Conservation (phyloP, 2,113 vertebrate species). For the Malurus alboscapulatus region DNA sequence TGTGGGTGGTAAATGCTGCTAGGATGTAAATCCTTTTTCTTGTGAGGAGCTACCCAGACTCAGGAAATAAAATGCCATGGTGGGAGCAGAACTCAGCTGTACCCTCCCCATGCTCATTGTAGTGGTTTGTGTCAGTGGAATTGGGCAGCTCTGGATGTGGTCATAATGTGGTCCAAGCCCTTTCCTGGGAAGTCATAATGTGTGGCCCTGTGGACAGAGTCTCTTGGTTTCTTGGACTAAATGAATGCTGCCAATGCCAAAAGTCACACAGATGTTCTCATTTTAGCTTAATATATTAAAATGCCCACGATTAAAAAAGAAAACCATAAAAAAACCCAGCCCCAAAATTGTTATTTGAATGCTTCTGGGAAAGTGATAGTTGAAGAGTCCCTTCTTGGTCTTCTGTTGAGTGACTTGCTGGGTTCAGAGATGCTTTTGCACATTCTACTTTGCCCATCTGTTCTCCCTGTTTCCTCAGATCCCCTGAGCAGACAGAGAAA, state of each 20-base stretch:
- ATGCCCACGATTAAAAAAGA: background rate
- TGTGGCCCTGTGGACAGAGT: background rate
- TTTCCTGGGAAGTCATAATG: background rate
- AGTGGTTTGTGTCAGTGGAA: background rate
- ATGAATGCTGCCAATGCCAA: background rate
- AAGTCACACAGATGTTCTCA: background rate
- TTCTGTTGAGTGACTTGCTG: background rate
- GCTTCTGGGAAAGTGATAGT: background rate
- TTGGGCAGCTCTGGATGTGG: background rate
- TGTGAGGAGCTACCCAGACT: background rate
- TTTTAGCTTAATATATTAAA: background rate
- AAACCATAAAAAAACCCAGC: background rate
- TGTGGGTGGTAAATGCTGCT: constrained; percentile 58
- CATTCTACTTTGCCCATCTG: background rate
- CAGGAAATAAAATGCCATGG: background rate
- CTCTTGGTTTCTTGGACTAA: background rate
- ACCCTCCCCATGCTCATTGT: background rate
- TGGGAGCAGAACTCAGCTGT: background rate
- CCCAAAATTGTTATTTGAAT: background rate
- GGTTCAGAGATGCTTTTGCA: background rate
- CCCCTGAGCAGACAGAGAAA: background rate
- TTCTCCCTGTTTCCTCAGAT: background rate
- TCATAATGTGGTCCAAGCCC: background rate
- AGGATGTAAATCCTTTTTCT: constrained; percentile 40
- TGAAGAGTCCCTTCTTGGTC: background rate